Conservation (phyloP, 2,888 invertebrate genomes). For the Neocrepidodera transversa region DNA sequence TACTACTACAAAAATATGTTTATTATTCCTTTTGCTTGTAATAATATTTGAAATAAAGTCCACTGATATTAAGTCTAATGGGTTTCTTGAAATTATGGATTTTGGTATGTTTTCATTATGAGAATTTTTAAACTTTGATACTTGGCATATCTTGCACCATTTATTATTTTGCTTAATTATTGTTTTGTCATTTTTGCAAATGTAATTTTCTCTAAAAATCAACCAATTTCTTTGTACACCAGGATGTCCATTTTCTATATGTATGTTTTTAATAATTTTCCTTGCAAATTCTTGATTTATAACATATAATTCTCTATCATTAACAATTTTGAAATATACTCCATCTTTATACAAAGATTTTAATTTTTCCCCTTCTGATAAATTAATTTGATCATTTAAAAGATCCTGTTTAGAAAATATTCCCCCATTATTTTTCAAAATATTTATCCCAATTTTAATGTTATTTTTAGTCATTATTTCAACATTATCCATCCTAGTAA, state of each 20-base stretch:
- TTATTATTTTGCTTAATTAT: constrained; percentile 3
- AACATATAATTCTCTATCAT: constrained; percentile 15
- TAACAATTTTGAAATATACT: constrained; percentile 5
- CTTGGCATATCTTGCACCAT: constrained; percentile 2
- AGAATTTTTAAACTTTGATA: no score
- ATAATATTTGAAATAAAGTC: constrained; percentile 17
- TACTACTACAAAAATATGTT: constrained; percentile 24
- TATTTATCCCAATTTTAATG: neutral
- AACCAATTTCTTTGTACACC: constrained; percentile 15
- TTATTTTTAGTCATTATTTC: no score
- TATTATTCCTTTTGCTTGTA: constrained; percentile 3
- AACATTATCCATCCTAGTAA: no score
- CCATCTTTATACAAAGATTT: neutral
- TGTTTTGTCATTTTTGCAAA: constrained; percentile 1
- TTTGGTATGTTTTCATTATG: constrained; percentile 11
- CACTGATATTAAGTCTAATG: constrained; percentile 18
- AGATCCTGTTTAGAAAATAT: constrained; percentile 1
- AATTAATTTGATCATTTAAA: constrained; percentile 7
- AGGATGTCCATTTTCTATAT: constrained; percentile 13
- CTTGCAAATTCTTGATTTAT: neutral
- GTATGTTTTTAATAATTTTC: constrained; percentile 8
- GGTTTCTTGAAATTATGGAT: constrained; percentile 4
- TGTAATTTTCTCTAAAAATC: constrained; percentile 21
- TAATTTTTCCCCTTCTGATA: constrained; percentile 7
- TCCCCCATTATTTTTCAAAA: neutral